Base-by-base conservation (phyloP, 2,888 invertebrate species). In the Hemaris fuciformis region DNA sequence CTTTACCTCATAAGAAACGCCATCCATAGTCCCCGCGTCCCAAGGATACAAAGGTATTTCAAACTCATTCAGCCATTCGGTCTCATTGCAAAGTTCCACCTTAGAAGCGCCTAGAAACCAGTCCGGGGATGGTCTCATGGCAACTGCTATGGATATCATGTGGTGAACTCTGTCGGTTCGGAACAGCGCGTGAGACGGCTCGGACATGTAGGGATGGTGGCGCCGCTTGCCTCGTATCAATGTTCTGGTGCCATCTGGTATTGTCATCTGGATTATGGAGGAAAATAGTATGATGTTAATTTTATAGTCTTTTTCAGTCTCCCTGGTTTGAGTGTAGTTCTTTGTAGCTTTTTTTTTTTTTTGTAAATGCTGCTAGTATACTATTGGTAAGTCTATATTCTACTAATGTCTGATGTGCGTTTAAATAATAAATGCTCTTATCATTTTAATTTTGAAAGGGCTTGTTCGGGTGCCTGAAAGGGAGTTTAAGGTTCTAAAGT, bases 21-120 rank as follows among this genome's bases (percentile, higher is more conserved):
- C 91, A 71, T 90, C 83, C 77, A 80, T 83, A 5, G 85, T 86
- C 0, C 91, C 91, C 18, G 91, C 91, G 64, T 92, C 91, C 88
- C 88, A 92, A 0, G 91, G 91, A 62, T 81, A 90, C 63, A 91
- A 61, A 0, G 88, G 85, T 45, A 91, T 78, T 42, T 75, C 67
- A 3, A 66, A 67, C 1, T 77, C 59, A 1, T 82, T 72, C 57
- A 87, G 63, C 91, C 91, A 92, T 0, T 82, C 85, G 1, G 77
- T 64, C 0, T 80, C 67, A 3, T 80, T 80, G 62, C 91, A 92
- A 8, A 92, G 78, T 53, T 92, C 91, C 66, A 90, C 91, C 58
- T 76, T 81, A 1, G 82, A 78, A 0, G 86, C 87, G 0, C 92
- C 92, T 5, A 92, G 69, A 64, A 92, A 92, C 92, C 92, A 92